Conservation (phyloP, 1,140 invertebrate genomes). For the Ceratosolen fusciceps region DNA sequence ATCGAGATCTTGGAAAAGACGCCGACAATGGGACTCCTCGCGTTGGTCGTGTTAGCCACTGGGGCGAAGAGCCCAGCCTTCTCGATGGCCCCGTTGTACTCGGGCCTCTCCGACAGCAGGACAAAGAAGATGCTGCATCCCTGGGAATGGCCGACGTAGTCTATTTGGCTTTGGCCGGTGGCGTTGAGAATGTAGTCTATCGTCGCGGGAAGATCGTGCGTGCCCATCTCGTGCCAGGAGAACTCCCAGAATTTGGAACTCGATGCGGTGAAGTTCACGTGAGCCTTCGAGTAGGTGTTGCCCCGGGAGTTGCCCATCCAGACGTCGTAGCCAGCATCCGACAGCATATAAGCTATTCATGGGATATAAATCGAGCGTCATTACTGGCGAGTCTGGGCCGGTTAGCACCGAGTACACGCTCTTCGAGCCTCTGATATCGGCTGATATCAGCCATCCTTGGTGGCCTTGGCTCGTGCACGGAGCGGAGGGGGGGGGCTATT, state of each 20-base stretch:
- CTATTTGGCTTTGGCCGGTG: conserved; percentile 70
- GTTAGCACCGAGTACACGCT: no score
- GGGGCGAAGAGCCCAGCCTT: conserved; percentile 66
- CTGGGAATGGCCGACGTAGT: conserved; percentile 77
- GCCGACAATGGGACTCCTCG: conserved; percentile 61
- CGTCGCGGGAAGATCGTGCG: conserved; percentile 76
- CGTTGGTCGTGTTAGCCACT: conserved; percentile 64
- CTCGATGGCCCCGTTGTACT: conserved; percentile 72
- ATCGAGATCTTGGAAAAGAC: conserved; percentile 56
- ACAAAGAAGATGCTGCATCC: conserved; percentile 73
- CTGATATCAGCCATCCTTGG: no score
- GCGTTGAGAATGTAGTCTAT: conserved; percentile 74
- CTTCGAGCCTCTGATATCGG: no score
- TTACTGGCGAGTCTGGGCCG: no score
- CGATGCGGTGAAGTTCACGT: conserved; percentile 72
- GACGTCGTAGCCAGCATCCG: conserved; percentile 79
- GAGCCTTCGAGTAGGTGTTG: conserved; percentile 77
- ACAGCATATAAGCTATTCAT: conserved; percentile 70
- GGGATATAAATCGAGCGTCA: no score
- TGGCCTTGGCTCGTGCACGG: no score
- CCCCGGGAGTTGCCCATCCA: conserved; percentile 82
- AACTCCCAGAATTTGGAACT: conserved; percentile 74
- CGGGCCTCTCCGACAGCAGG: conserved; percentile 70
- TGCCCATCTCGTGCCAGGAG: conserved; percentile 78
- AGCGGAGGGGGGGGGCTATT: no score